phyloP scores from a whole-genome alignment of 2,888 invertebrate genomes.

The Polyommatus icarus region DNA sequence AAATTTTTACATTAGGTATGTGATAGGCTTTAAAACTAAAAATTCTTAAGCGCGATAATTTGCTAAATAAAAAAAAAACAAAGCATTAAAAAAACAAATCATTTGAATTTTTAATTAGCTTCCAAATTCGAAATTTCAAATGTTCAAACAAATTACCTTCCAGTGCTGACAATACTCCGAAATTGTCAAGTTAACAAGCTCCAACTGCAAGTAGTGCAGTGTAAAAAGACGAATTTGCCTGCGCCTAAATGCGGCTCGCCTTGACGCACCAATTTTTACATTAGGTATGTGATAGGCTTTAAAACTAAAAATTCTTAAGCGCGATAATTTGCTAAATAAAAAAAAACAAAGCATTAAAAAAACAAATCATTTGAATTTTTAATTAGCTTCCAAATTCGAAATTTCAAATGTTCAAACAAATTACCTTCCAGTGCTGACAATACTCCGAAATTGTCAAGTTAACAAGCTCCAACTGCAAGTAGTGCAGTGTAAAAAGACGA shows the following conservation, averaged over 20 bases:
- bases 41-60: background rate
- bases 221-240: slow-evolving; percentile 58
- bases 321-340: background rate
- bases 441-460: background rate
- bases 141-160: background rate
- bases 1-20: background rate
- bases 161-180: background rate
- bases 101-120: background rate
- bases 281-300: background rate
- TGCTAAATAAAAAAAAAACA: background rate
- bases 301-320: background rate
- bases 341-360: background rate
- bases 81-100: too few relatives aligned
- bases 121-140: background rate
- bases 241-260: slow-evolving; percentile 63
- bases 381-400: background rate
- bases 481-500: slow-evolving; percentile 48
- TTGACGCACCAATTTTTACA: slow-evolving; percentile 60
- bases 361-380: background rate
- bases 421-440: background rate
- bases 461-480: slow-evolving; percentile 35
- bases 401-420: background rate
- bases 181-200: slow-evolving; percentile 7
- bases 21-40: background rate
- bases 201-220: slow-evolving; percentile 39